Evolutionary conservation across 2,797 vertebrate species (phyloP).

Genomic region (Dendrocincla tyrannina): DNA sequence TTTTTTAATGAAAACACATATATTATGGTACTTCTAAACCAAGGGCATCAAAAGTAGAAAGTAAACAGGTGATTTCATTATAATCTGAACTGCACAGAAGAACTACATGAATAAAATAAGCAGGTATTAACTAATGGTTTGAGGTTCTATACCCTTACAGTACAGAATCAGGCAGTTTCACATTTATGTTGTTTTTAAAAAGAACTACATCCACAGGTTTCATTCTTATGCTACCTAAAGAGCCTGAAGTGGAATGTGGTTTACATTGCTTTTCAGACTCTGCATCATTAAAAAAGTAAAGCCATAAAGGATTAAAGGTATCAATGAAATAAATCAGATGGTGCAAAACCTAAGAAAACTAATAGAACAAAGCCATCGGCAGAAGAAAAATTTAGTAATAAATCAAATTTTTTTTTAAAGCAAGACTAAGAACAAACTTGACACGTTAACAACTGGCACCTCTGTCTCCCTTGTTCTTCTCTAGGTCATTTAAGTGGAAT

Average conservation of each 20-base stretch:
- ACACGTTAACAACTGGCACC: neutral
- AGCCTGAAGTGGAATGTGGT: neutral
- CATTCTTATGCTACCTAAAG: neutral
- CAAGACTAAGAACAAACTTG: neutral
- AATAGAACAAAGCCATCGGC: neutral
- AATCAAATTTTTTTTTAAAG: neutral
- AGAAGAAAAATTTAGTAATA: neutral
- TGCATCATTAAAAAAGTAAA: neutral
- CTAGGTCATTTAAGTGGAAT: neutral
- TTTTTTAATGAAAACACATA: neutral
- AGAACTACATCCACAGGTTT: neutral
- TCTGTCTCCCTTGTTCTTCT: neutral
- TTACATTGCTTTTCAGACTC: neutral
- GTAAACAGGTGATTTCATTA: neutral
- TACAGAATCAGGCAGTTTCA: neutral
- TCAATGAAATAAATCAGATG: neutral
- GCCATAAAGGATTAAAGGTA: neutral
- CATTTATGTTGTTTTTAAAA: neutral
- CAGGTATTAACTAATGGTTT: neutral
- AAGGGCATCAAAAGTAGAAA: neutral
- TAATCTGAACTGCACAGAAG: neutral
- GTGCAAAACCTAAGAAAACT: neutral
- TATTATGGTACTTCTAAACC: neutral
- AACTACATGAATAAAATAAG: neutral
- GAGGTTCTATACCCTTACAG: neutral